Evolutionary conservation across 2,797 vertebrate genomes (phyloP), one percentile per base, ranked within the genome.

Genomic region (Hemibagrus guttatus): DNA sequence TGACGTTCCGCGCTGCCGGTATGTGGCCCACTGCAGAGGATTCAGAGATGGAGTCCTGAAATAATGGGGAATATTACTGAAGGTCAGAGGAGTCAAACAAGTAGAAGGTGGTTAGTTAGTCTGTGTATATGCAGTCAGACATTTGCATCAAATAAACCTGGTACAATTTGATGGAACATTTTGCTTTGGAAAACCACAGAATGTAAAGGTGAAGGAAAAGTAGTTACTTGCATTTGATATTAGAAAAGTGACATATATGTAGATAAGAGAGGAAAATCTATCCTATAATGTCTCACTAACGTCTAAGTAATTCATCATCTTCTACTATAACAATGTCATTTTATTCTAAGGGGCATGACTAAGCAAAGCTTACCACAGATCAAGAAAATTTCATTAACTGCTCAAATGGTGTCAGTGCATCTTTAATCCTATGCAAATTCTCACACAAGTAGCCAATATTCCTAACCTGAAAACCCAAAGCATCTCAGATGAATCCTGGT

Each of bases 1-100:
- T 95, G 64, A 74, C 85, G 58, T 96, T 96, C 86, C 94, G 92
- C 14, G 82, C 83, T 26, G 89, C 79, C 68, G 90, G 89, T 75
- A 92, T 72, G 84, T 90, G 91, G 61, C 91, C 89, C 61, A 91
- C 92, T 56, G 90, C 88, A 63, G 90, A 86, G 58, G 89, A 78
- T 72, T 91, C 92, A 80, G 89, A 86, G 66, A 89, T 90, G 74
- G 91, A 87, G 82, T 91, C 92, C 92, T 92, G 83, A 82, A 88
- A 88, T 80, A 83, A 83, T 86, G 71, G 71, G 88, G 71, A 74
- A 85, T 69, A 88, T 83, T 68, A 69, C 12, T 68, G 21, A 52
- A 82, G 81, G 49, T 68, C 81, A 83, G 81, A 83, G 26, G 54
- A 83, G 46, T 35, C 81, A 26, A 68, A 68, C n/a, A 82, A 35